Evolutionary conservation across 2,888 invertebrate genomes (phyloP).

Genomic region (Bellardia bayeri): DNA sequence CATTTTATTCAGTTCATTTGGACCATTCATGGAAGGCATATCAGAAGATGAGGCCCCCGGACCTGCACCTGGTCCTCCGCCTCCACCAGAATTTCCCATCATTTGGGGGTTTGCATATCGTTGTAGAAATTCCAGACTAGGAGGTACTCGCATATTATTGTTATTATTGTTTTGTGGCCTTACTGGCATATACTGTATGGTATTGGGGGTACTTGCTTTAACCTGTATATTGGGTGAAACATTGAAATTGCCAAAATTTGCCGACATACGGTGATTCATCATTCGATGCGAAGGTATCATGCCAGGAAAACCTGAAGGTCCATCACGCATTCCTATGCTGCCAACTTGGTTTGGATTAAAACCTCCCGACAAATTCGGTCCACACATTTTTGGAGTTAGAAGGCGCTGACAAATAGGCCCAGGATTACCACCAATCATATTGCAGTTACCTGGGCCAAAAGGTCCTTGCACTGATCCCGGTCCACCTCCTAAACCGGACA

Average conservation of each 20-base stretch:
- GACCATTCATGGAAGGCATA: slow-evolving; percentile 49
- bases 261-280: slow-evolving; percentile 89
- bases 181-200: slow-evolving; percentile 98
- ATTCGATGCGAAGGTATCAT: slow-evolving; percentile 84
- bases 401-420: slow-evolving; percentile 84
- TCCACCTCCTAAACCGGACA: slow-evolving; percentile 68
- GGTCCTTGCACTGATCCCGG: slow-evolving; percentile 74
- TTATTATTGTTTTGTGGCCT: slow-evolving; percentile 89
- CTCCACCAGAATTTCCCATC: slow-evolving; percentile 76
- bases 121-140: slow-evolving; percentile 95
- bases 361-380: slow-evolving; percentile 79
- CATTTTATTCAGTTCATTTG: slow-evolving; percentile 71
- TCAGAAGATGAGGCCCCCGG: slow-evolving; percentile 55
- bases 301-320: slow-evolving; percentile 84
- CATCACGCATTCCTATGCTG: slow-evolving; percentile 77
- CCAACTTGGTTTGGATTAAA: slow-evolving; percentile 77
- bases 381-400: slow-evolving; percentile 88
- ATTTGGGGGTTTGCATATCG: slow-evolving; percentile 93
- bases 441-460: slow-evolving; percentile 77
- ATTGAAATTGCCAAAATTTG: slow-evolving; percentile 87
- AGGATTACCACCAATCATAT: slow-evolving; percentile 73
- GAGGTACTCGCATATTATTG: slow-evolving; percentile 90
- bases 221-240: slow-evolving; percentile 91
- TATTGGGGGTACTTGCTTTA: slow-evolving; percentile 98
- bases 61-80: slow-evolving; percentile 61